Evolutionary conservation across 37 sponge, comb jelly and placozoan species (phyloP).

Genomic region (Oscarella lobularis): DNA sequence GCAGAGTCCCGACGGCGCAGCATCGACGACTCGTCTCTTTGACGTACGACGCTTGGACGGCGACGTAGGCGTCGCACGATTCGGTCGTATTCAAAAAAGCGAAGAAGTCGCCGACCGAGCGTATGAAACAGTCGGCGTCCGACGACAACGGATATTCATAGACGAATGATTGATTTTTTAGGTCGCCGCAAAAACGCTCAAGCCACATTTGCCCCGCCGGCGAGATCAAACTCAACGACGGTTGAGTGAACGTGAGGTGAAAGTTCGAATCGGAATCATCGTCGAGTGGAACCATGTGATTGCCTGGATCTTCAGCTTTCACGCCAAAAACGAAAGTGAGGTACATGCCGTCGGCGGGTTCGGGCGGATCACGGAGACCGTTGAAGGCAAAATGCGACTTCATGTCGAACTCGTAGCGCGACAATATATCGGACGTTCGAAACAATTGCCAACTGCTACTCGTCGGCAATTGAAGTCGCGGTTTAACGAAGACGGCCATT

Average conservation of each 20-base stretch:
- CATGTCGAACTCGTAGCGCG: background rate
- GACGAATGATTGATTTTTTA: background rate
- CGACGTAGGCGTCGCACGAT: background rate
- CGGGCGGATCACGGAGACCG: background rate
- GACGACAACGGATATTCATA: too few relatives aligned
- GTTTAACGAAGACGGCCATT: background rate
- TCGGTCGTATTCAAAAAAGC: background rate
- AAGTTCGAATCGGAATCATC: background rate
- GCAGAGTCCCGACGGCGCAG: background rate
- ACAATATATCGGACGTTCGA: background rate
- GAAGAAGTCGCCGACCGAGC: background rate
- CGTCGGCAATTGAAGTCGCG: background rate
- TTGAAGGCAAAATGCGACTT: background rate
- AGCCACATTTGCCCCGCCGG: background rate
- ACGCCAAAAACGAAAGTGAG: background rate
- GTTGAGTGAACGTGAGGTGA: background rate
- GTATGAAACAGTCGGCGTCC: background rate
- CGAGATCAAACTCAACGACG: background rate
- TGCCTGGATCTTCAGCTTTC: background rate
- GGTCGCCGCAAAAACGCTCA: background rate
- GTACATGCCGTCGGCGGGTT: too few relatives aligned
- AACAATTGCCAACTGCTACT: background rate
- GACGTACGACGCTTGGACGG: background rate
- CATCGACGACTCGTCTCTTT: background rate
- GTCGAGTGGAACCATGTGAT: background rate